Evolutionary conservation across 2,113 vertebrate species (phyloP).

Genomic region (Catharus fuscescens): DNA sequence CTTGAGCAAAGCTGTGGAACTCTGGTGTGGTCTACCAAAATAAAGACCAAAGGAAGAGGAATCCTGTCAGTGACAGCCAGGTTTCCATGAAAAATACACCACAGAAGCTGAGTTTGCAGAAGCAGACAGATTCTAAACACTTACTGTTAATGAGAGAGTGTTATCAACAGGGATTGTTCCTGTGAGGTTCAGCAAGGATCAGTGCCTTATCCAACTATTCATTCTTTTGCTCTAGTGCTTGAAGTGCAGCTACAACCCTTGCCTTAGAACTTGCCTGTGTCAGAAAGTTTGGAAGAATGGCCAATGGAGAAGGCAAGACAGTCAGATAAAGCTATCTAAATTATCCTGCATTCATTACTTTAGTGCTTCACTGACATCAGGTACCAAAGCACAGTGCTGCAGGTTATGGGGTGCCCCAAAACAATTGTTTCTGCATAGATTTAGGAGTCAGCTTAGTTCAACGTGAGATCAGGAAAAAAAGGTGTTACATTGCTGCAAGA

Average conservation of each 20-base stretch:
- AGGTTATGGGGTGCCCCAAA: neutral
- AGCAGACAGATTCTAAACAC: neutral
- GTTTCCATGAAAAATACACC: neutral
- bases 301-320: neutral
- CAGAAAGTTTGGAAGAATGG: neutral
- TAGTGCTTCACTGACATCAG: neutral
- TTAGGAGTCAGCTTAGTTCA: neutral
- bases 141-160: neutral
- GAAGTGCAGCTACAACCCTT: neutral
- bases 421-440: neutral
- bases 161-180: neutral
- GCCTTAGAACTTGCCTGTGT: neutral
- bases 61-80: neutral
- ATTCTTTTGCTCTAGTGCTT: neutral
- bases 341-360: neutral
- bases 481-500: neutral
- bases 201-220: neutral
- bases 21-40: neutral
- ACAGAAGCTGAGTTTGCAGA: neutral
- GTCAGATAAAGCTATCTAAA: neutral
- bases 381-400: neutral
- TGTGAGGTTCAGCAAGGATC: neutral
- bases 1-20: neutral
- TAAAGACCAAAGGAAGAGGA: neutral
- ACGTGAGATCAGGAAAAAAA: neutral